These are phyloP conservation scores for Dicerorhinus sumatrensis DNA, from an alignment of 2,113 vertebrate species.

Conservation along the genomic window DNA sequence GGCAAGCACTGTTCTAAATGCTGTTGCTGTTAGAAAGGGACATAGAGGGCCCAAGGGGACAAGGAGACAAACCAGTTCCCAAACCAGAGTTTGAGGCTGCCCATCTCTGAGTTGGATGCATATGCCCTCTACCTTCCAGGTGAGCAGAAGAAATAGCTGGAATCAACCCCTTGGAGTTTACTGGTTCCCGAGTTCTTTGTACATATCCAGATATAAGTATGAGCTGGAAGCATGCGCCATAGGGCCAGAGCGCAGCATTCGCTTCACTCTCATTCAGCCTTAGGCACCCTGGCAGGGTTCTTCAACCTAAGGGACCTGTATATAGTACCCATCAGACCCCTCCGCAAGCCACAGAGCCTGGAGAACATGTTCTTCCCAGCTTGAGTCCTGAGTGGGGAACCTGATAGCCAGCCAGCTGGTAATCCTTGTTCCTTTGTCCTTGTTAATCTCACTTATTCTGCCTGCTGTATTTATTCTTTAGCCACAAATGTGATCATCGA, in stretches of 20 bases:
- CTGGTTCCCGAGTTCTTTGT: background rate
- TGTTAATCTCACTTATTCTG: background rate
- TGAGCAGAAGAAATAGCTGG: background rate
- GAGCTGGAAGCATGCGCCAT: background rate
- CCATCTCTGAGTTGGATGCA: background rate
- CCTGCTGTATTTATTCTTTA: background rate
- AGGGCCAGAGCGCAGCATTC: background rate
- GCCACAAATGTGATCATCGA: background rate
- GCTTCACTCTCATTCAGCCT: background rate
- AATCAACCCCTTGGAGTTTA: background rate
- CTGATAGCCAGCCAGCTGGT: background rate
- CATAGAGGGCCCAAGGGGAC: background rate
- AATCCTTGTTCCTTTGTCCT: background rate
- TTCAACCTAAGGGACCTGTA: background rate
- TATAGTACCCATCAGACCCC: background rate
- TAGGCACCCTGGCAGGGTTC: background rate
- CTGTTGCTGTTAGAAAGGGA: background rate
- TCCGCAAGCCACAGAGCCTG: background rate
- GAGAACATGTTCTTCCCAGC: background rate
- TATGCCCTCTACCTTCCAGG: background rate
- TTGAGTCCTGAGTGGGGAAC: background rate
- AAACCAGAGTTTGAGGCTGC: background rate
- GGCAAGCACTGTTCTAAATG: background rate
- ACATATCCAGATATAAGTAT: background rate
- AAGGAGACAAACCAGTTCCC: background rate